A percentile compares a stretch with the other conserved stretches of the same genome.
phyloP scores from a whole-genome alignment of 2,888 invertebrate genomes.

The Melinopterus prodromus region DNA sequence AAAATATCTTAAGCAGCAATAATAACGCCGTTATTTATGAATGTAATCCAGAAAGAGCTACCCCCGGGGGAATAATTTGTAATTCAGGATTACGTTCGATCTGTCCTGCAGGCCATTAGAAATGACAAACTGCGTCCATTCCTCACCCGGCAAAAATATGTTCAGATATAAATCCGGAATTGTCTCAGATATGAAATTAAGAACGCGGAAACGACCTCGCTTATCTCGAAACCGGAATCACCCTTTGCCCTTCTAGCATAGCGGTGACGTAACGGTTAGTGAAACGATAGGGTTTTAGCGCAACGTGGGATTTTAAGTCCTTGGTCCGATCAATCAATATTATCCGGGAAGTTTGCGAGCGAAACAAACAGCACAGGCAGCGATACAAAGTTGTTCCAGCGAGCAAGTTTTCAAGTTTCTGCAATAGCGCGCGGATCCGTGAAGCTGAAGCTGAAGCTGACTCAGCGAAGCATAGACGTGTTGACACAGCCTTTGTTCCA shows the following conservation, averaged over 20 bases:
- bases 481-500: slow-evolving; percentile 20
- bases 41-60: neutral
- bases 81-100: slow-evolving; percentile 8
- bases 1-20: neutral
- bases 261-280: neutral
- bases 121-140: slow-evolving; percentile 13
- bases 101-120: slow-evolving; percentile 19
- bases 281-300: neutral
- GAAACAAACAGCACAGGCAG: slow-evolving; percentile 15
- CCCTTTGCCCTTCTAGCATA: neutral
- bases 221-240: slow-evolving; percentile 4
- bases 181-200: slow-evolving; percentile 24
- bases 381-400: slow-evolving; percentile 7
- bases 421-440: neutral
- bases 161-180: slow-evolving; percentile 24
- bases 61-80: slow-evolving; percentile 4
- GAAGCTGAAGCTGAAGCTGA: neutral
- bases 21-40: slow-evolving; percentile 17
- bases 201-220: slow-evolving; percentile 13
- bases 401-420: neutral
- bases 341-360: slow-evolving; percentile 15
- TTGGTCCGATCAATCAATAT: slow-evolving; percentile 18
- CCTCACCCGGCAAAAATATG: slow-evolving; percentile 18
- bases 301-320: neutral
- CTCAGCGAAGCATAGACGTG: slow-evolving; percentile 10